Percentiles rank a stretch among this genome's conserved stretches.
phyloP scores from a whole-genome alignment of 2,113 vertebrate genomes.

The Colossoma macropomum region DNA sequence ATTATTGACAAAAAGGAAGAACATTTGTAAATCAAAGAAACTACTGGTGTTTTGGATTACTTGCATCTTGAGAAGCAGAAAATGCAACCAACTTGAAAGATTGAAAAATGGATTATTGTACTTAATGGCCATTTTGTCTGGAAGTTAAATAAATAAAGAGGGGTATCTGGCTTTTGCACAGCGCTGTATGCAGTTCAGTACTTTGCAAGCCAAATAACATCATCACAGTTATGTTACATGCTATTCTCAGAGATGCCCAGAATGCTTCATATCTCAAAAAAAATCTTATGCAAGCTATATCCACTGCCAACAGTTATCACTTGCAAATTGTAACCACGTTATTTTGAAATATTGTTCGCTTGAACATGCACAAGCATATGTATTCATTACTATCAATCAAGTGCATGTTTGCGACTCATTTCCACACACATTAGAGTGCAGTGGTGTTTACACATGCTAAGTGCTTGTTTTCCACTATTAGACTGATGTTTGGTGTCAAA shows the following conservation, averaged over 20 bases:
- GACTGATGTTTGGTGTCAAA: slow-evolving; percentile 67
- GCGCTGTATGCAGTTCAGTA: too few species aligned
- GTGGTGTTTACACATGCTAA: slow-evolving; percentile 47
- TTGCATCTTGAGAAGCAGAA: too few species aligned
- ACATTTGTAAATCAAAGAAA: too few species aligned
- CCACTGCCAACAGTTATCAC: background rate
- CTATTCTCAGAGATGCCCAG: background rate
- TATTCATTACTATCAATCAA: background rate
- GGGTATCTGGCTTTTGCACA: too few species aligned
- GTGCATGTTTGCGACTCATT: background rate
- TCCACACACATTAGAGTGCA: background rate
- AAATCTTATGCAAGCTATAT: background rate
- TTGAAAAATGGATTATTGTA: too few species aligned
- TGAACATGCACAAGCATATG: background rate
- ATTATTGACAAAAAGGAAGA: too few species aligned
- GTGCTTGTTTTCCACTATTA: slow-evolving; percentile 63
- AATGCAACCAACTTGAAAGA: too few species aligned
- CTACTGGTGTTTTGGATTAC: too few species aligned
- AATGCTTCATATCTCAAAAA: background rate
- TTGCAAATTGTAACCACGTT: background rate
- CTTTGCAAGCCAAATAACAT: too few species aligned
- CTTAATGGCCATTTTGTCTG: too few species aligned
- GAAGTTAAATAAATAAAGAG: too few species aligned
- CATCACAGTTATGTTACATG: background rate
- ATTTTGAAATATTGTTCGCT: background rate